Evolutionary conservation across 2,888 invertebrate species (phyloP).

Genomic region (Rhabditoides inermis): DNA sequence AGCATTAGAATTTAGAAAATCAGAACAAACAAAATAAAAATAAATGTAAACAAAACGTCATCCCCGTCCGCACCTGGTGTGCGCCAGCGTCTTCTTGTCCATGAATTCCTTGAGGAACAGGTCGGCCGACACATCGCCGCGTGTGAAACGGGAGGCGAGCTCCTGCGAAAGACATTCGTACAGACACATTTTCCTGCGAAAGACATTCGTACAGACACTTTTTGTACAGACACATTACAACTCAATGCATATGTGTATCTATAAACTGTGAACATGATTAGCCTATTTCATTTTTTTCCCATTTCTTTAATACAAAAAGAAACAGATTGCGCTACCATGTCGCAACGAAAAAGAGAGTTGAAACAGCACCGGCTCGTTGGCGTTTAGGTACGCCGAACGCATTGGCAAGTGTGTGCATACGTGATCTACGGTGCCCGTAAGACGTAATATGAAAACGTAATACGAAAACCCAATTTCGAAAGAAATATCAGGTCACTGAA

Average conservation of each 20-base stretch:
- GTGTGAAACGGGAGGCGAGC: slow-evolving; percentile 70
- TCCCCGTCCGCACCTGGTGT: slow-evolving; percentile 53
- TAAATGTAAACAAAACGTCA: slow-evolving; percentile 41
- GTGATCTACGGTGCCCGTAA: too few species aligned
- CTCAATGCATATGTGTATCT: too few species aligned
- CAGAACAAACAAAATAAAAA: slow-evolving; percentile 8
- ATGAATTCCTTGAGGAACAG: slow-evolving; percentile 78
- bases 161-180: slow-evolving; percentile 15
- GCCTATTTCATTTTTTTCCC: not conserved
- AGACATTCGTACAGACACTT: not conserved
- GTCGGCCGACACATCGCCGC: slow-evolving; percentile 66
- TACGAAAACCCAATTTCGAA: too few species aligned
- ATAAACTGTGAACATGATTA: not conserved
- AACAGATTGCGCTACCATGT: too few species aligned
- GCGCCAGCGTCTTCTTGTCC: slow-evolving; percentile 68
- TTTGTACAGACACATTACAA: too few species aligned
- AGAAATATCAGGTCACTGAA: too few species aligned
- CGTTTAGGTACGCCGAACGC: too few species aligned
- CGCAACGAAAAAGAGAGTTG: too few species aligned
- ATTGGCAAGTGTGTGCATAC: too few species aligned
- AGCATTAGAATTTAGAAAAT: too few species aligned
- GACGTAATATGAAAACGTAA: too few species aligned
- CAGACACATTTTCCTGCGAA: slow-evolving; percentile 26
- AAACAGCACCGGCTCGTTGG: too few species aligned
- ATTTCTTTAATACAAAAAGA: not conserved